These are phyloP conservation scores for Oreochromis niloticus DNA, from an alignment of 2,113 vertebrate genomes.

Conservation along the genomic window DNA sequence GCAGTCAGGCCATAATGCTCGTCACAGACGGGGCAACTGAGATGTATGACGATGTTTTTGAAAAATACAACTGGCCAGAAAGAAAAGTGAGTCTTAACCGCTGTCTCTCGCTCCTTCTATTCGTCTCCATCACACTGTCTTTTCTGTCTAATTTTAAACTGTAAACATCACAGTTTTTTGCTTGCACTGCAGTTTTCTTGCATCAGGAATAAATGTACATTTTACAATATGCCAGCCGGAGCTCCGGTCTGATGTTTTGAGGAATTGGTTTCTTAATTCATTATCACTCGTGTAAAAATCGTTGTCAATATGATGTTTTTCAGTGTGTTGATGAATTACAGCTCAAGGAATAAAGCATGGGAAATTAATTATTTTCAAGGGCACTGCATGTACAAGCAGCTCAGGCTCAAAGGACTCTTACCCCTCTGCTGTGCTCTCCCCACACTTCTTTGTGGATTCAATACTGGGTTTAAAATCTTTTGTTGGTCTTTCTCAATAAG, in stretches of 20 bases:
- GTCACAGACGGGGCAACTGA: conserved; percentile 94
- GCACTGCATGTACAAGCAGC: neutral
- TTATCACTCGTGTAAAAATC: conserved; percentile 24
- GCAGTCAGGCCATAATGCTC: conserved; percentile 97
- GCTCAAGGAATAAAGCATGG: conserved; percentile 10
- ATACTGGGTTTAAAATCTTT: conserved; percentile 14
- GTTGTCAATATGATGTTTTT: conserved; percentile 21
- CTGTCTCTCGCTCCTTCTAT: neutral
- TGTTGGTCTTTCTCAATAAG: conserved; percentile 14
- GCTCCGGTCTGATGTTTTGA: conserved; percentile 38
- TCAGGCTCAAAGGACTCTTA: neutral
- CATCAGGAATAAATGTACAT: neutral
- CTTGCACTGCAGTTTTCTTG: conserved; percentile 6
- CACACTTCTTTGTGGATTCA: neutral
- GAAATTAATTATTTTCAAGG: conserved; percentile 50
- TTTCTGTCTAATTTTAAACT: neutral
- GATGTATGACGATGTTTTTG: conserved; percentile 92
- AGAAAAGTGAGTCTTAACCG: conserved; percentile 79
- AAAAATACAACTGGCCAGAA: conserved; percentile 94
- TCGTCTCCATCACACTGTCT: neutral
- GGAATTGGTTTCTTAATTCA: conserved; percentile 44
- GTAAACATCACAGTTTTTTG: neutral
- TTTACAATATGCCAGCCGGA: neutral
- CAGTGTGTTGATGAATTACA: conserved; percentile 9
- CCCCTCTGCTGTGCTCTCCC: neutral